Percentiles rank a stretch among this genome's conserved stretches.
Conservation (phyloP, 2,113 vertebrate species). For the Nannospalax galili region DNA sequence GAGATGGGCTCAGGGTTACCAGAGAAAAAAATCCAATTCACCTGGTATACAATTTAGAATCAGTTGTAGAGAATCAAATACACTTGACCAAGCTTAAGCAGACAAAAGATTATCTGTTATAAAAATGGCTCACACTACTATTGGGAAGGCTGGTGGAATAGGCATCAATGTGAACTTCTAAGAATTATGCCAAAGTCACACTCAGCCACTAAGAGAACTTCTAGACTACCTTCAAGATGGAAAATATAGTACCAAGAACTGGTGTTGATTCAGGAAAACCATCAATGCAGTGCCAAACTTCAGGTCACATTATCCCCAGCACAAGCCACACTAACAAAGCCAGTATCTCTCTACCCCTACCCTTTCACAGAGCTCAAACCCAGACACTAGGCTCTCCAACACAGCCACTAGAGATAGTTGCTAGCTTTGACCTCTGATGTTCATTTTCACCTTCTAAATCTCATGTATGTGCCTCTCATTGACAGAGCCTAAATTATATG, state of each 20-base stretch:
- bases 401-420: not conserved
- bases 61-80: conserved; percentile 16
- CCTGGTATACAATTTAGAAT: not conserved
- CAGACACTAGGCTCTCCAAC: not conserved
- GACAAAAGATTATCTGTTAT: not conserved
- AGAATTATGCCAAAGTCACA: not conserved
- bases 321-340: not conserved
- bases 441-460: not conserved
- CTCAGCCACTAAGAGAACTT: not conserved
- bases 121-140: not conserved
- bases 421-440: not conserved
- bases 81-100: not conserved
- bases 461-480: not conserved
- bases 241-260: not conserved
- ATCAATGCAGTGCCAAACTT: not conserved
- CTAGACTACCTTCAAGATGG: not conserved
- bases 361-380: not conserved
- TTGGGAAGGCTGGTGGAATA: not conserved
- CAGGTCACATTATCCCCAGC: not conserved
- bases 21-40: not conserved
- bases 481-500: not conserved
- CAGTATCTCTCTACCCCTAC: not conserved
- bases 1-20: not conserved
- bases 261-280: not conserved
- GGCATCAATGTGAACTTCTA: not conserved